These are phyloP conservation scores for Chinchilla lanigera DNA, from an alignment of 2,113 vertebrate genomes.

Conservation along the genomic window DNA sequence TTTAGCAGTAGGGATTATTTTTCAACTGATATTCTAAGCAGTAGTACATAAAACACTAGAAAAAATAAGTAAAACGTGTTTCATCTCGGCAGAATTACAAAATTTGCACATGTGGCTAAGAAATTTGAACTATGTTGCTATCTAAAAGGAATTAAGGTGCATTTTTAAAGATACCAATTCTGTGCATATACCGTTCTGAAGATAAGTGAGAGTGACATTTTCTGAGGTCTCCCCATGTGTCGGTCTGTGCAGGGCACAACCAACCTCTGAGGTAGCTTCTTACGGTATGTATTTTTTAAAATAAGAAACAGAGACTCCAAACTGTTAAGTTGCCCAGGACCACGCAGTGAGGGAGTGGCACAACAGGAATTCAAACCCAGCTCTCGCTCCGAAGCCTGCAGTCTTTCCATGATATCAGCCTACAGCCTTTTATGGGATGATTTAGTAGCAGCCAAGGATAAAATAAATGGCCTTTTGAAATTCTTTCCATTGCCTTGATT, in stretches of 20 bases:
- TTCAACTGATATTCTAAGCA: conserved; percentile 27
- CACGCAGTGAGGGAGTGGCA: neutral
- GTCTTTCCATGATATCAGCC: conserved; percentile 68
- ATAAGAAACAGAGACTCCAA: neutral
- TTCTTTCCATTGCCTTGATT: conserved; percentile 69
- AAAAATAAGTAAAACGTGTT: neutral
- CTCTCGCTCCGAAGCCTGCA: neutral
- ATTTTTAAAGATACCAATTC: neutral
- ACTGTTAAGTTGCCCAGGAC: neutral
- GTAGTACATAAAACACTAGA: neutral
- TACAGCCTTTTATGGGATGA: conserved; percentile 42
- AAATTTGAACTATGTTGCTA: neutral
- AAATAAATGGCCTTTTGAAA: conserved; percentile 68
- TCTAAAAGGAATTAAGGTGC: neutral
- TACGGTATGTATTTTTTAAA: neutral
- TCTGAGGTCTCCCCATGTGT: neutral
- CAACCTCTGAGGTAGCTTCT: neutral
- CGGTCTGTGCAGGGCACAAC: neutral
- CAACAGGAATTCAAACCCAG: conserved; percentile 55
- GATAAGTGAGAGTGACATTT: neutral
- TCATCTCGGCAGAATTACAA: neutral
- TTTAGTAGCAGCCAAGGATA: conserved; percentile 35
- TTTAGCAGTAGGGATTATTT: conserved; percentile 47
- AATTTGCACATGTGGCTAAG: neutral
- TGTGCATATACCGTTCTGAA: neutral